Evolutionary conservation across 1,140 invertebrate species (phyloP).

Genomic region (Nixonia krombeini): DNA sequence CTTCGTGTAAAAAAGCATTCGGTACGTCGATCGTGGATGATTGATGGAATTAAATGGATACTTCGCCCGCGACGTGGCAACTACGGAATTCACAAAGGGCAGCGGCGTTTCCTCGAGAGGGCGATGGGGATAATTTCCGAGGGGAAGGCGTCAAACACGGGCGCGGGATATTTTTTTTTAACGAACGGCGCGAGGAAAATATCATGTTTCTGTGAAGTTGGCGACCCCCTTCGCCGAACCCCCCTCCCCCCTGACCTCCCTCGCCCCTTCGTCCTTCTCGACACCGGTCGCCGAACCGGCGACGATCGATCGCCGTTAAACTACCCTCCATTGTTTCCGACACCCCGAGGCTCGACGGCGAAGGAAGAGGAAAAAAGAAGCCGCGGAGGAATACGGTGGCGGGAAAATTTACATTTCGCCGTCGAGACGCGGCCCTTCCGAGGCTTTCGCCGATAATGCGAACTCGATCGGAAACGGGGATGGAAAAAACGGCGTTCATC

Average conservation of each 20-base stretch:
- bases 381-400: too few species aligned
- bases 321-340: constrained; percentile 63
- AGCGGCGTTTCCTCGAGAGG: constrained; percentile 41
- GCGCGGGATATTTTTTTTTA: constrained; percentile 65
- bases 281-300: too few species aligned
- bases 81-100: constrained; percentile 54
- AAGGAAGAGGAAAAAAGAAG: too few species aligned
- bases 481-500: constrained; percentile 31
- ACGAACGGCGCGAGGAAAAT: constrained; percentile 57
- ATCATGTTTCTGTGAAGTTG: constrained; percentile 63
- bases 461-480: constrained; percentile 37
- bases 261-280: constrained; percentile 38
- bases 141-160: constrained; percentile 39
- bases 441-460: constrained; percentile 37
- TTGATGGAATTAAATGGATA: constrained; percentile 50
- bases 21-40: constrained; percentile 47
- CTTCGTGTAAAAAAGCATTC: constrained; percentile 39
- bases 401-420: constrained; percentile 61
- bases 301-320: constrained; percentile 53
- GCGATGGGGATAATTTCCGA: constrained; percentile 45
- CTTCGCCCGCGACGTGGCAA: constrained; percentile 34
- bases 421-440: too few species aligned
- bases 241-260: constrained; percentile 17
- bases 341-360: constrained; percentile 46
- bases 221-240: constrained; percentile 4